Evolutionary conservation across 2,888 invertebrate species (phyloP).

Genomic region (Drosophila ustulata): DNA sequence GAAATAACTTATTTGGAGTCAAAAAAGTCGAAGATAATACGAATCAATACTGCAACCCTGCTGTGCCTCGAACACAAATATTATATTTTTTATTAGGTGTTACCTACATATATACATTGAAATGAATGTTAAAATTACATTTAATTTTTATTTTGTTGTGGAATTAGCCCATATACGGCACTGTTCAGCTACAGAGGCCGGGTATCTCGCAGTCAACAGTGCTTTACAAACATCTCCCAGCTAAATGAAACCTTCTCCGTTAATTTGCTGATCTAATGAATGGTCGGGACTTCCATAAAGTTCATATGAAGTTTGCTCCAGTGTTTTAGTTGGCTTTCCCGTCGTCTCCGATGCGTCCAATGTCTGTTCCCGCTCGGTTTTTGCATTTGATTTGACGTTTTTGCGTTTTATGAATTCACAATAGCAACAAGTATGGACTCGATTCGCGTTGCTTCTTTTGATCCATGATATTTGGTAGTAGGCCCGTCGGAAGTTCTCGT

Average conservation of each 20-base stretch:
- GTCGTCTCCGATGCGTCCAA: background rate
- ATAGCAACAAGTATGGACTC: conserved; percentile 55
- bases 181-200: background rate
- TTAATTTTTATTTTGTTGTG: too few species aligned
- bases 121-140: too few species aligned
- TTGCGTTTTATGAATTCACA: conserved; percentile 57
- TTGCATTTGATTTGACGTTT: background rate
- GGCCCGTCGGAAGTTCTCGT: conserved; percentile 89
- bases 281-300: background rate
- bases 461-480: conserved; percentile 87
- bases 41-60: too few species aligned
- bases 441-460: conserved; percentile 36
- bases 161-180: too few species aligned
- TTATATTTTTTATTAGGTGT: too few species aligned
- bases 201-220: background rate
- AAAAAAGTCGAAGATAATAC: too few species aligned
- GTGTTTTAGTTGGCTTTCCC: conserved; percentile 5
- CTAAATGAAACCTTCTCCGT: conserved; percentile 62
- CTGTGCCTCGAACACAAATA: too few species aligned
- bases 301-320: conserved; percentile 11
- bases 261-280: conserved; percentile 20
- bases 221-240: background rate
- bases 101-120: too few species aligned
- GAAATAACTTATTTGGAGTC: too few species aligned
- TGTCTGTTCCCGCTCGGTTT: background rate